phyloP scores from a whole-genome alignment of 2,888 invertebrate genomes.

The Subacronicta megacephala region DNA sequence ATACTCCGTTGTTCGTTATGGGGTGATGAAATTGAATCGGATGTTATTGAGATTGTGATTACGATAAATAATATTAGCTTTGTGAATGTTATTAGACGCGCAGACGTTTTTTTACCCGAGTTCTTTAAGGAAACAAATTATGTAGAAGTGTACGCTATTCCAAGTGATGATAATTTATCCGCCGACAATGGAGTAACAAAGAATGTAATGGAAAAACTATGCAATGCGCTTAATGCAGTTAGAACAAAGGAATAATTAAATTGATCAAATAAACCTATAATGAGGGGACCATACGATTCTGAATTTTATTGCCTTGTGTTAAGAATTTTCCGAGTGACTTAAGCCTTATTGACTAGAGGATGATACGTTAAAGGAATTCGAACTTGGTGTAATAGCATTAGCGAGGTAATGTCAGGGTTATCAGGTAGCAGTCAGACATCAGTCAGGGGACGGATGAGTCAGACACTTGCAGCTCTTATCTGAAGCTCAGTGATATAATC shows the following conservation, averaged over 20 bases:
- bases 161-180: constrained; percentile 45
- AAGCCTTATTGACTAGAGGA: constrained; percentile 13
- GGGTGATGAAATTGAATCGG: constrained; percentile 78
- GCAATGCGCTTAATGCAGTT: constrained; percentile 39
- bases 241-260: constrained; percentile 61
- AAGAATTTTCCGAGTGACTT: constrained; percentile 23
- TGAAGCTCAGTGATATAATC: constrained; percentile 77
- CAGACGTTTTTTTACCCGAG: constrained; percentile 36
- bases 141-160: constrained; percentile 43
- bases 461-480: constrained; percentile 76
- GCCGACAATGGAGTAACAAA: constrained; percentile 40
- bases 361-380: constrained; percentile 48
- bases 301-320: constrained; percentile 37
- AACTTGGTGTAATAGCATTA: constrained; percentile 60
- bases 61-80: constrained; percentile 62
- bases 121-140: constrained; percentile 44
- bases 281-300: constrained; percentile 31
- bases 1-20: constrained; percentile 65
- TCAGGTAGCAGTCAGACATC: constrained; percentile 81
- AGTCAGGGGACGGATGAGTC: constrained; percentile 78
- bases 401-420: constrained; percentile 63
- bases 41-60: constrained; percentile 64
- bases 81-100: constrained; percentile 53
- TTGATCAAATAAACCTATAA: constrained; percentile 36
- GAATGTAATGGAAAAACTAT: constrained; percentile 45